Conservation (phyloP, 1,140 invertebrate genomes). For the Ceratosolen fusciceps region DNA sequence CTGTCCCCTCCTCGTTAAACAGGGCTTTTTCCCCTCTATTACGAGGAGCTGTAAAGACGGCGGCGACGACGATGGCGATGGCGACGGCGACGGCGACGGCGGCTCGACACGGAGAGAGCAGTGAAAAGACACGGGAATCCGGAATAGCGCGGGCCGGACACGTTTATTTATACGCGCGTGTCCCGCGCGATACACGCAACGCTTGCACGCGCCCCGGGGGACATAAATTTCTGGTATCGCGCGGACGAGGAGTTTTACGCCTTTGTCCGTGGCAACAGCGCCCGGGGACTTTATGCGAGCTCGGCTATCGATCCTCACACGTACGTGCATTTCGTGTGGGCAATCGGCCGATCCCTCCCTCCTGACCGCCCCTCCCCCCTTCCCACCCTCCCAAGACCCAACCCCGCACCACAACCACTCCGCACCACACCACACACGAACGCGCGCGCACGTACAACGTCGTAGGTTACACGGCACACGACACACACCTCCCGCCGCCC, state of each 20-base stretch:
- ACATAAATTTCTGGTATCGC: slow-evolving; percentile 50
- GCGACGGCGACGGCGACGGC: too few species aligned
- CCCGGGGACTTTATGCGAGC: slow-evolving; percentile 31
- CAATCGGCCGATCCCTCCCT: slow-evolving; percentile 38
- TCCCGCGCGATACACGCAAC: slow-evolving; percentile 25
- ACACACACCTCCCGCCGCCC: too few species aligned
- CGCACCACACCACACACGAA: too few species aligned
- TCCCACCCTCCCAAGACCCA: not conserved
- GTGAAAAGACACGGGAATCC: slow-evolving; percentile 42
- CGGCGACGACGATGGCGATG: too few species aligned
- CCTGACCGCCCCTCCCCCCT: not conserved
- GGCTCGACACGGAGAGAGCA: not conserved
- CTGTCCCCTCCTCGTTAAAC: too few species aligned
- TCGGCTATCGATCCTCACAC: slow-evolving; percentile 17
- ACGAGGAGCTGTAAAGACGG: slow-evolving; percentile 34
- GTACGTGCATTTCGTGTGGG: slow-evolving; percentile 39
- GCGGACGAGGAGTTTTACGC: slow-evolving; percentile 41
- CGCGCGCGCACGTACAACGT: too few species aligned
- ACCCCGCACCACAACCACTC: too few species aligned
- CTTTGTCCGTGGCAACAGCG: slow-evolving; percentile 42
- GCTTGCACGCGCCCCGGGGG: slow-evolving; percentile 8
- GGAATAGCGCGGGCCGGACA: slow-evolving; percentile 35
- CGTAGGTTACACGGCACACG: too few species aligned
- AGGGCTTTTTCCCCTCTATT: slow-evolving; percentile 35
- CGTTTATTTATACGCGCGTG: slow-evolving; percentile 19